phyloP scores from a whole-genome alignment of 1,140 invertebrate genomes.

The Batillaria attramentaria region DNA sequence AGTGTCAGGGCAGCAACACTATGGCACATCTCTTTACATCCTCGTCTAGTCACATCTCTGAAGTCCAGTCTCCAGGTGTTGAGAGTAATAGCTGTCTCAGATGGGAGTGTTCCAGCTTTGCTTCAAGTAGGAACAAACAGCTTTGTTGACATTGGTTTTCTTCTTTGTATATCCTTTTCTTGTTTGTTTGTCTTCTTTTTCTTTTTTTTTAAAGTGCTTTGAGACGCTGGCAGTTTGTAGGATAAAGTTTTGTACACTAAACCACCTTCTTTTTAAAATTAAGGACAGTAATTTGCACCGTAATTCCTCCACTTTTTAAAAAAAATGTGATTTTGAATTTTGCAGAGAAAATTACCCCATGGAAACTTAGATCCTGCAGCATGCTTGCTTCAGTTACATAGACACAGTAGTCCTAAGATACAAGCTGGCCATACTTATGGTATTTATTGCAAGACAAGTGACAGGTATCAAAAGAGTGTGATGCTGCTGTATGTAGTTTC shows the following conservation, averaged over 20 bases:
- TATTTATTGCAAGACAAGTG: background rate
- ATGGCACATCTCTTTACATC: background rate
- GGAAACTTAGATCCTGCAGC: too few relatives aligned
- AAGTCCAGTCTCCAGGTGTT: background rate
- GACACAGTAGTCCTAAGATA: background rate
- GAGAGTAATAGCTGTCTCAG: background rate
- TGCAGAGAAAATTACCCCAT: too few relatives aligned
- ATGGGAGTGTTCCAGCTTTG: background rate
- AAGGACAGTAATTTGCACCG: too few relatives aligned
- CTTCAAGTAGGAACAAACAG: background rate
- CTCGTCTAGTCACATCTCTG: background rate
- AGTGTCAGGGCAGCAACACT: background rate
- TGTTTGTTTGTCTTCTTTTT: background rate
- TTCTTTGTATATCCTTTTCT: background rate
- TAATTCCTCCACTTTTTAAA: too few relatives aligned
- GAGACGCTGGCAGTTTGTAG: background rate
- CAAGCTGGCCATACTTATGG: background rate
- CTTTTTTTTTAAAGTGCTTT: background rate
- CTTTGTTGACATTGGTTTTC: background rate
- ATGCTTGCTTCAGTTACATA: too few relatives aligned
- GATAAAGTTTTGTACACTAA: too few relatives aligned
- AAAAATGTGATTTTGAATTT: too few relatives aligned
- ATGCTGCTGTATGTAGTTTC: background rate
- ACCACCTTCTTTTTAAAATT: too few relatives aligned
- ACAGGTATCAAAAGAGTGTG: background rate